Evolutionary conservation across 1,140 invertebrate genomes (phyloP).

Genomic region (Subanguina moxae): DNA sequence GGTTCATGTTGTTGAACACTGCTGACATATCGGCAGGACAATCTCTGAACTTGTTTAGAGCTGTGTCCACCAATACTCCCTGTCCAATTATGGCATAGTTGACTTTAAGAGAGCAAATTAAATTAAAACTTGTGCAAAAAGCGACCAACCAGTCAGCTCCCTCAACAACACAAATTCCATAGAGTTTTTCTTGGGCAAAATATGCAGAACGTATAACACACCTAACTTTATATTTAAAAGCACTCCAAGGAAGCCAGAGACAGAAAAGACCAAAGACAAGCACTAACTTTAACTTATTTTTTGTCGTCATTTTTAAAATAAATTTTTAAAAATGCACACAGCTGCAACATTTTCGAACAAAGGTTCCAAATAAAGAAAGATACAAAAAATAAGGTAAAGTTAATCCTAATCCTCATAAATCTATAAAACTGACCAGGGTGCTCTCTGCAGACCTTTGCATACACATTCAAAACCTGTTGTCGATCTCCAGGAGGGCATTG

Average conservation of each 20-base stretch:
- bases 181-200: slow-evolving; percentile 21
- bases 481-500: slow-evolving; percentile 14
- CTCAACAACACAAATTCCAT: slow-evolving; percentile 27
- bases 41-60: slow-evolving; percentile 17
- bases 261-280: no score
- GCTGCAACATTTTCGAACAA: no score
- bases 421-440: slow-evolving; percentile 10
- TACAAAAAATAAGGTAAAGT: no score
- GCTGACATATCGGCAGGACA: slow-evolving; percentile 7
- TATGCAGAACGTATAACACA: slow-evolving; percentile 27
- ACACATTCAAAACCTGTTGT: neutral
- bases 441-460: slow-evolving; percentile 7
- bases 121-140: no score
- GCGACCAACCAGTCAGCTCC: slow-evolving; percentile 5
- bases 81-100: slow-evolving; percentile 21
- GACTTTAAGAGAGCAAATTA: neutral
- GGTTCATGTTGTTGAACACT: slow-evolving; percentile 30
- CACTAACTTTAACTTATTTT: no score
- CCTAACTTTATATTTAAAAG: neutral
- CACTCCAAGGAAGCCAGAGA: no score
- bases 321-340: no score
- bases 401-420: no score
- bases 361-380: no score
- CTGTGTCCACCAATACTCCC: slow-evolving; percentile 27
- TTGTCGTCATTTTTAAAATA: no score